Evolutionary conservation across 2,888 invertebrate genomes (phyloP), one percentile per base, ranked within the genome.

Genomic region (Drosophila aldrichi): DNA sequence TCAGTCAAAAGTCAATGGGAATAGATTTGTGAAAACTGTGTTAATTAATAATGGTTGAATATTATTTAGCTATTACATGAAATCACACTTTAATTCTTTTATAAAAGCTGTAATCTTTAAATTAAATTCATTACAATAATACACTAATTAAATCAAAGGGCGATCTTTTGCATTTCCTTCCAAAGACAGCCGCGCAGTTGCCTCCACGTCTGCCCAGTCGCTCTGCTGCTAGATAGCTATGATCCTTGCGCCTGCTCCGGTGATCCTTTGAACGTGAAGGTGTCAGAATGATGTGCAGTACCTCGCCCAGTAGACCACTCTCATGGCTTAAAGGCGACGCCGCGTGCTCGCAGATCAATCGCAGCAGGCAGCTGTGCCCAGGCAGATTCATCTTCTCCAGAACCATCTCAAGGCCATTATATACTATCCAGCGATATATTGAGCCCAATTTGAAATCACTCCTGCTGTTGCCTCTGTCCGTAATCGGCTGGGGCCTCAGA

Each of bases 271-370:
- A 96, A 38, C 95, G 94, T 14, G 96, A 96, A 20, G 96, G 96
- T 95, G 96, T 96, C 91, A 97, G 94, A 90, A 96, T 92, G 81
- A 96, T 95, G 93, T 96, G 95, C 76, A 96, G 93, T 88, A 97
- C 94, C 93, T 96, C 95, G 36, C 95, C 96, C 77, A 96, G 94
- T 84, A 97, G 93, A 16, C 96, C 96, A 84, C 95, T 95, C 83
- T 95, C 95, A 89, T 95, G 94, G 78, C 94, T 94, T 86, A 96
- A 94, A 57, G 96, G 95, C 70, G 95, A 93, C 84, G 95, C 94
- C 0, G 96, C 95, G 41, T 95, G 94, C 92, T 97, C 96, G 91
- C 97, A 97, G 90, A 97, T 96, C 80, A 95, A 94, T 82, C 96
- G 94, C 74, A 96, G 93, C 81, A 97, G 91, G 92, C 97, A 97